phyloP scores from a whole-genome alignment of 2,113 vertebrate species.

The Syngnathoides biaculeatus region DNA sequence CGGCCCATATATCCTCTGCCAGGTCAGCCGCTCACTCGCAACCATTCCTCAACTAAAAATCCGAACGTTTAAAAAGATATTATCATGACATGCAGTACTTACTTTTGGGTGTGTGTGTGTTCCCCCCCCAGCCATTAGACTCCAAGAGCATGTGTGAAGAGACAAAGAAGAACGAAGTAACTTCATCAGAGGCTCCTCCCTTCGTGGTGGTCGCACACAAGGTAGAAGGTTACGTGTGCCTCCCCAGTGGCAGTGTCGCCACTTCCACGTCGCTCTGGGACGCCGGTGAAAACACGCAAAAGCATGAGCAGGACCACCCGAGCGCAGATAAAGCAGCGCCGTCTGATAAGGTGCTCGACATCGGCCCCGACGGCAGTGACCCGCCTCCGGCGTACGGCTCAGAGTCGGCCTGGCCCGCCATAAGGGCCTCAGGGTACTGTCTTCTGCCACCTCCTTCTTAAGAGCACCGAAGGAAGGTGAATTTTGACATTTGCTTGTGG shows the following conservation, averaged over 20 bases:
- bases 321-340: background rate
- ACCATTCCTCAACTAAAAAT: background rate
- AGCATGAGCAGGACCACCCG: slow-evolving; percentile 1
- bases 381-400: slow-evolving; percentile 4
- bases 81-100: background rate
- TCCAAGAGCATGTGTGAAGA: background rate
- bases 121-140: slow-evolving; percentile 5
- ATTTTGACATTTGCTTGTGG: background rate
- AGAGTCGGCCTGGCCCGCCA: slow-evolving; percentile 21
- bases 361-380: background rate
- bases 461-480: background rate
- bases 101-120: background rate
- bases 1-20: slow-evolving; percentile 63
- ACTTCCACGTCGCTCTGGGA: slow-evolving; percentile 29
- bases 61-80: background rate
- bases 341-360: background rate
- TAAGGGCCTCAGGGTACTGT: slow-evolving; percentile 49
- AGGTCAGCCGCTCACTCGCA: slow-evolving; percentile 34
- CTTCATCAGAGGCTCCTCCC: background rate
- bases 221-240: slow-evolving; percentile 37
- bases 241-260: slow-evolving; percentile 24
- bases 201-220: background rate
- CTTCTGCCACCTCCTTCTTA: slow-evolving; percentile 28
- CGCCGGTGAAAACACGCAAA: slow-evolving; percentile 1
- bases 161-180: background rate